Percentiles rank a stretch among this genome's conserved stretches.
Evolutionary conservation across 2,888 invertebrate species (phyloP).

Genomic region (Polydrusus cervinus): DNA sequence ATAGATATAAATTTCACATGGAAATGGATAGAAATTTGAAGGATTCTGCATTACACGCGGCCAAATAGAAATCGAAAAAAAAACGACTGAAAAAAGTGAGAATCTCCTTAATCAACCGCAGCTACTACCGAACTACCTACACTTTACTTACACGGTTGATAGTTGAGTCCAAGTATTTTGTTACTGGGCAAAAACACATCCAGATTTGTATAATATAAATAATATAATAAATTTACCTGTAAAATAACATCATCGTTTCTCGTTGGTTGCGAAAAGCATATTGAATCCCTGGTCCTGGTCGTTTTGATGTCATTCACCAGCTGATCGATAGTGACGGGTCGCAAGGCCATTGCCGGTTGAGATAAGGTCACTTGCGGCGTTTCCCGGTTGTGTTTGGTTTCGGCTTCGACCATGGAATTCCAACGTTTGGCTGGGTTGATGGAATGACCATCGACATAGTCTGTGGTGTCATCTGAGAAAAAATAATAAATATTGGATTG

Average conservation of each 20-base stretch:
- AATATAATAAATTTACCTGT: slow-evolving; percentile 62
- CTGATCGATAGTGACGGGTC: slow-evolving; percentile 58
- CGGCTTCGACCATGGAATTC: slow-evolving; percentile 67
- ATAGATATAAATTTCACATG: too few species aligned
- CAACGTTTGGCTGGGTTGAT: slow-evolving; percentile 59
- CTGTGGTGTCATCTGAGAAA: slow-evolving; percentile 34
- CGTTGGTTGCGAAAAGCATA: slow-evolving; percentile 90
- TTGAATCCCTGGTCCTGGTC: slow-evolving; percentile 62
- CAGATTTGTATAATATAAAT: too few species aligned
- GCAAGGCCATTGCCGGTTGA: slow-evolving; percentile 61
- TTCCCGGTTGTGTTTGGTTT: slow-evolving; percentile 69
- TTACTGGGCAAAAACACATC: too few species aligned
- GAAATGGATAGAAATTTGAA: too few species aligned
- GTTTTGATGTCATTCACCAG: slow-evolving; percentile 58
- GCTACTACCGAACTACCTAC: too few species aligned
- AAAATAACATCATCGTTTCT: slow-evolving; percentile 86
- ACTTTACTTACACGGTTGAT: too few species aligned
- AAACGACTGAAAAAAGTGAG: too few species aligned
- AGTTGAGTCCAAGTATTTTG: too few species aligned
- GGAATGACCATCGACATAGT: slow-evolving; percentile 46
- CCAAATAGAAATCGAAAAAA: too few species aligned
- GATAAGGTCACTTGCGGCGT: slow-evolving; percentile 65
- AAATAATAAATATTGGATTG: slow-evolving; percentile 3
- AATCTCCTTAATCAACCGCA: too few species aligned
- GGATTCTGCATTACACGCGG: too few species aligned